These are phyloP conservation scores for Linepithema humile DNA, from an alignment of 1,140 invertebrate species.

Conservation along the genomic window DNA sequence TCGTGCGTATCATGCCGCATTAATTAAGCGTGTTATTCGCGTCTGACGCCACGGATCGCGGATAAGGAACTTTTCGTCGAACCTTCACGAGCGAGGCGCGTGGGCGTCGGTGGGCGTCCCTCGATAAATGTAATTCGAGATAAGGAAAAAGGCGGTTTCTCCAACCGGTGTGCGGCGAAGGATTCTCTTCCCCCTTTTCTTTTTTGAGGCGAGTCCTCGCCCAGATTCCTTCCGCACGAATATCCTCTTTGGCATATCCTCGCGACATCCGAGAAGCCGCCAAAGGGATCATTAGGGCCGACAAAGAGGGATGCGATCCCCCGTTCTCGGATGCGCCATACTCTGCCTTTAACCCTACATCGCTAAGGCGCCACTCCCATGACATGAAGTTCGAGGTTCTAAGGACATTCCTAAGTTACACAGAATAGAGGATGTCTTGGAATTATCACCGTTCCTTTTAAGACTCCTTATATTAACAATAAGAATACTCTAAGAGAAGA, in stretches of 20 bases:
- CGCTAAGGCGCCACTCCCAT: not conserved
- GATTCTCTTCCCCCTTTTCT: conserved; percentile 23
- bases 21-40: conserved; percentile 51
- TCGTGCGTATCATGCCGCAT: conserved; percentile 31
- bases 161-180: not conserved
- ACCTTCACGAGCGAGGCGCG: not conserved
- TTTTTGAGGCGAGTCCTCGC: conserved; percentile 45
- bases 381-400: conserved; percentile 7
- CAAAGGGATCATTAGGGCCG: conserved; percentile 70
- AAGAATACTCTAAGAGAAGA: not conserved
- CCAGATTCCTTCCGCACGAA: conserved; percentile 48
- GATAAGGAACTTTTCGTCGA: conserved; percentile 55
- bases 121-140: conserved; percentile 69
- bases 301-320: conserved; percentile 55
- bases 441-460: not conserved
- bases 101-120: conserved; percentile 55
- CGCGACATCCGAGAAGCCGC: conserved; percentile 70
- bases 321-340: conserved; percentile 34
- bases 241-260: conserved; percentile 49
- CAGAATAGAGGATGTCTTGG: not conserved
- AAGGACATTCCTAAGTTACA: not conserved
- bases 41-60: conserved; percentile 26
- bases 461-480: too few species aligned
- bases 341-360: conserved; percentile 59
- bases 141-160: conserved; percentile 48